Base-by-base conservation (phyloP, 2,797 vertebrate species). In the Austrolebias charrua region DNA sequence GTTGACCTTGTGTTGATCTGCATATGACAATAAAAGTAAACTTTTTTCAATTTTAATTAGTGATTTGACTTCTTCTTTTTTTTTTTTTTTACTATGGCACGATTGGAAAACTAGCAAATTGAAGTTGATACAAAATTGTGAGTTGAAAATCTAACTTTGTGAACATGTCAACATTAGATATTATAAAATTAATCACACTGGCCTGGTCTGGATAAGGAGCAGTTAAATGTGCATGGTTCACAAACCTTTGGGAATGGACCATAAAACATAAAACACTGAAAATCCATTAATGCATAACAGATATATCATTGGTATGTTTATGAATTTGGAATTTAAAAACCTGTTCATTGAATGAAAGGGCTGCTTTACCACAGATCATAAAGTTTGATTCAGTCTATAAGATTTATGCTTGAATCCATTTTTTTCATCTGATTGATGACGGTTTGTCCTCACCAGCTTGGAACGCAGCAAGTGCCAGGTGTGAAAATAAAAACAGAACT, bases 361-460 rank as follows among this genome's bases (percentile, higher is more conserved):
- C 11, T 12, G 12, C 2, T 20, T 20, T 40, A 19, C n/a, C n/a
- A 18, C 6, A 38, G 18, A 14, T 40, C n/a, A 2, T 28, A 44
- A 56, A n/a, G 24, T 44, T 28, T 42, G n/a, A 40, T 42, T n/a
- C 38, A 28, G 54, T 43, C n/a, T 29, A 5, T 42, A 20, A 20
- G 14, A 15, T 15, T 28, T 24, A 18, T 5, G 7, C 19, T 14
- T 46, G 44, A 7, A 50, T 50, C 48, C 6, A n/a, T 29, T 56
- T 29, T 29, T 44, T 5, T 55, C 14, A 43, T 28, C 60, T 65
- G 35, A 12, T 56, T 78, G 31, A 19, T 60, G 14, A 4, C 0
- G 19, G 20, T 55, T n/a, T 18, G 20, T 62, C 8, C 60, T 66
- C 42, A 31, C 64, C 15, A 11, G 53, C 50, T 62, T 51, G 40